Percentiles rank a stretch among this genome's conserved stretches.
Conservation (phyloP, 2,797 vertebrate species). For the Poecile montanus region DNA sequence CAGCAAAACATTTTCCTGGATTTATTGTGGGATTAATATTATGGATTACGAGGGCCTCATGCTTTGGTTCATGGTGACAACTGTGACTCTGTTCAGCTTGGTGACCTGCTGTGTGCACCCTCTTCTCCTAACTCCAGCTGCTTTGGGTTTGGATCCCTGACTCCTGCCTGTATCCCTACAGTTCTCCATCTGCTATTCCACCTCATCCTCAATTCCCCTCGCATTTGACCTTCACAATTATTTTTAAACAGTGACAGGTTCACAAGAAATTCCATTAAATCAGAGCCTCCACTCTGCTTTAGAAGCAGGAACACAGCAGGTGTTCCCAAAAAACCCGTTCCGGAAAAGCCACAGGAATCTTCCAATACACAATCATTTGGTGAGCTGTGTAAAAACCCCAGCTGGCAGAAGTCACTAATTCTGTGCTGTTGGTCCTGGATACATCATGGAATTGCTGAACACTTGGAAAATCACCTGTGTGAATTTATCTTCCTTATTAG, state of each 20-base stretch:
- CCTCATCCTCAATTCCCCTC: background rate
- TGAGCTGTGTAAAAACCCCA: background rate
- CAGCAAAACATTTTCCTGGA: background rate
- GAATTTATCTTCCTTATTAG: background rate
- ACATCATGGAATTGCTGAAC: background rate
- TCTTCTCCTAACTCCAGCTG: background rate
- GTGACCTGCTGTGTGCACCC: background rate
- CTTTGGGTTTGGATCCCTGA: background rate
- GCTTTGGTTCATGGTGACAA: background rate
- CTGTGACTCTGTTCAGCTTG: background rate
- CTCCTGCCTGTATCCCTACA: background rate
- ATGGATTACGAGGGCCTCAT: accelerated
- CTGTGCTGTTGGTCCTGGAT: background rate
- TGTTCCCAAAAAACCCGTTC: background rate
- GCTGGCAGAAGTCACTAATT: background rate
- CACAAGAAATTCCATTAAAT: background rate
- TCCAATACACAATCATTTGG: background rate
- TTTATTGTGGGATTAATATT: background rate
- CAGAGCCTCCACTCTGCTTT: background rate
- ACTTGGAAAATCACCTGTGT: background rate
- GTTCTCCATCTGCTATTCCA: background rate
- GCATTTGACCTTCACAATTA: background rate
- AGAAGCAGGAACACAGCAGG: background rate
- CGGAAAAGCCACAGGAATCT: background rate
- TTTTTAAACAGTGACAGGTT: background rate